These are phyloP conservation scores for Micromesistius poutassou DNA, from an alignment of 2,797 vertebrate species.

Conservation along the genomic window DNA sequence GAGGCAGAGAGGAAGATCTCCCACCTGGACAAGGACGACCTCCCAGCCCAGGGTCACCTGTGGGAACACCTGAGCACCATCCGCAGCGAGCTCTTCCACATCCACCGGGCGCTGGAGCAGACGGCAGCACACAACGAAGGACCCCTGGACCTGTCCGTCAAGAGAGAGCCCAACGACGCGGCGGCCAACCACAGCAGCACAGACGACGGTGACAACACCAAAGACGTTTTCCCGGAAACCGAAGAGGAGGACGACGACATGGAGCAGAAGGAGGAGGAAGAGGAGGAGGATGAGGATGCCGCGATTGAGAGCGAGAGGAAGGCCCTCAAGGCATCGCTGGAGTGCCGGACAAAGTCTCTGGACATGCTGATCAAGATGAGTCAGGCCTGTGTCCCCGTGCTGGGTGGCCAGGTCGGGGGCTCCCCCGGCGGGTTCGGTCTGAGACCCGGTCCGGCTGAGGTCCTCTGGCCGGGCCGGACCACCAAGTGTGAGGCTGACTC, in stretches of 20 bases:
- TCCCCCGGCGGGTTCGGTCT: constrained; percentile 61
- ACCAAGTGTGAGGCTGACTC: constrained; percentile 98
- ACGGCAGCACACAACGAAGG: constrained; percentile 76
- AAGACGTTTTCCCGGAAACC: constrained; percentile 52
- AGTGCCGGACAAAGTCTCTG: constrained; percentile 79
- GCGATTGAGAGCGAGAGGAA: constrained; percentile 60
- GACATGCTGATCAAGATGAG: constrained; percentile 85
- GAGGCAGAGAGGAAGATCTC: constrained; percentile 85
- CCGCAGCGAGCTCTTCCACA: constrained; percentile 87
- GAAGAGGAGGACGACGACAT: constrained; percentile 69
- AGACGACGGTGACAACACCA: constrained; percentile 4
- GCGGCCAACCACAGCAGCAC: constrained; percentile 17
- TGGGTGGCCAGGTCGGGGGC: constrained; percentile 75
- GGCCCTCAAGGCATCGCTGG: constrained; percentile 59
- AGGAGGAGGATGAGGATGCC: constrained; percentile 30
- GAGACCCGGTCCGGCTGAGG: constrained; percentile 66
- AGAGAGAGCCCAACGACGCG: constrained; percentile 58
- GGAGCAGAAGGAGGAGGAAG: constrained; percentile 47
- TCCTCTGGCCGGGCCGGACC: constrained; percentile 82
- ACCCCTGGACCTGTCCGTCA: constrained; percentile 91
- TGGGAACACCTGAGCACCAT: constrained; percentile 92
- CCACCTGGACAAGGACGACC: constrained; percentile 77
- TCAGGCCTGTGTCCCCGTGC: constrained; percentile 51
- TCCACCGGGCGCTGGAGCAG: constrained; percentile 86
- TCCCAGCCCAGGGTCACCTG: constrained; percentile 82